These are phyloP conservation scores for Spongilla lacustris DNA, from an alignment of 37 sponge, comb jelly and placozoan species.

Conservation along the genomic window DNA sequence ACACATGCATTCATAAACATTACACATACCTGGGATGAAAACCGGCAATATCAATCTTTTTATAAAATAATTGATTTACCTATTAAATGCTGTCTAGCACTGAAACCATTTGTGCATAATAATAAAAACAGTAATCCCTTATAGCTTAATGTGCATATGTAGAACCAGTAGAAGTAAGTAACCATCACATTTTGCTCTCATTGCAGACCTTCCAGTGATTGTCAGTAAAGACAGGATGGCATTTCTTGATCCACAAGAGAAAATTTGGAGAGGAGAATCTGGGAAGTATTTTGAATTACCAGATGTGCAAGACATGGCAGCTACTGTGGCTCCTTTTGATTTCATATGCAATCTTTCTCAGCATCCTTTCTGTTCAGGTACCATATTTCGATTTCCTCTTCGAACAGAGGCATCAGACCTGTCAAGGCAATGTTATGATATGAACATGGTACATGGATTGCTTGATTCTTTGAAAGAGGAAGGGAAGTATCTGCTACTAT, in stretches of 20 bases:
- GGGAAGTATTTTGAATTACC: neutral
- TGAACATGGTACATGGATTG: constrained; percentile 9
- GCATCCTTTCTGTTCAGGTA: neutral
- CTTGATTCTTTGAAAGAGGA: constrained; percentile 30
- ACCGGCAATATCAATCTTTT: too few species aligned
- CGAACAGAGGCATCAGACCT: constrained; percentile 14
- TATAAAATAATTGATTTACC: too few species aligned
- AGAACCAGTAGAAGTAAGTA: too few species aligned
- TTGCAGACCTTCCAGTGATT: constrained; percentile 26
- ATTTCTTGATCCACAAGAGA: constrained; percentile 47
- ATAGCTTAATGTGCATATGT: too few species aligned
- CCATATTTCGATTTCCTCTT: constrained; percentile 67
- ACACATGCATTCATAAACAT: too few species aligned
- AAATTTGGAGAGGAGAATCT: constrained; percentile 22
- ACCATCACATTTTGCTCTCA: neutral
- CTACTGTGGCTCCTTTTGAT: constrained; percentile 10
- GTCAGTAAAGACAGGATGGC: constrained; percentile 32
- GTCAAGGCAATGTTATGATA: constrained; percentile 12
- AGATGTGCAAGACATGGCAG: neutral
- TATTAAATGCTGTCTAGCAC: too few species aligned
- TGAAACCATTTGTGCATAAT: too few species aligned
- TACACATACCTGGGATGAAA: too few species aligned
- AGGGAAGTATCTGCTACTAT: constrained; percentile 40
- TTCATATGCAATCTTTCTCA: neutral
- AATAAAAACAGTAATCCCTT: too few species aligned